These are phyloP conservation scores for Drosophila jambulina DNA, from an alignment of 1,140 invertebrate species.

Conservation along the genomic window DNA sequence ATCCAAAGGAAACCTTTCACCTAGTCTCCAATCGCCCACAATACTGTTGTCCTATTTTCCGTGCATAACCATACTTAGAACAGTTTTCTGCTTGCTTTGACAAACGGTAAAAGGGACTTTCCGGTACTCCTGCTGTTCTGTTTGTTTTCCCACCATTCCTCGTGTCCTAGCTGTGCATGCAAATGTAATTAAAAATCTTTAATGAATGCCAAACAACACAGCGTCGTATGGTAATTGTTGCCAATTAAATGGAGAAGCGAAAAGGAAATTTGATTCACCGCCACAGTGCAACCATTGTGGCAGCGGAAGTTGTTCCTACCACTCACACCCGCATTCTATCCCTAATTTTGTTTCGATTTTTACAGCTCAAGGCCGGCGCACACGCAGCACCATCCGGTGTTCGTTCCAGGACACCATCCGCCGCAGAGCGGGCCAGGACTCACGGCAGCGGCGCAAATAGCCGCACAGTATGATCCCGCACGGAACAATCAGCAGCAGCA, in stretches of 20 bases:
- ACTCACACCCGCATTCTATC: not conserved
- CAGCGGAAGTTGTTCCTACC: slow-evolving; percentile 5
- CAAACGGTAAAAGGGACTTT: not conserved
- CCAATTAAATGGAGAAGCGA: slow-evolving; percentile 37
- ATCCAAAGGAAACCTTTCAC: not conserved
- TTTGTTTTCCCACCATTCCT: slow-evolving; percentile 2
- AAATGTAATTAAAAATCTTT: slow-evolving; percentile 49
- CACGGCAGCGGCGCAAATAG: slow-evolving; percentile 77
- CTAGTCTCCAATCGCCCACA: not conserved
- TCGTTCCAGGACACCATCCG: slow-evolving; percentile 55
- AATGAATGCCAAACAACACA: slow-evolving; percentile 50
- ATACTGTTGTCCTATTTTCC: not conserved
- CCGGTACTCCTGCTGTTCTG: not conserved
- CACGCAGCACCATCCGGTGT: slow-evolving; percentile 73
- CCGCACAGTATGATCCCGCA: slow-evolving; percentile 78
- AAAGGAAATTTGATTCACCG: slow-evolving; percentile 21
- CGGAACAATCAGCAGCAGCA: slow-evolving; percentile 65
- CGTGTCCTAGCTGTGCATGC: slow-evolving; percentile 10
- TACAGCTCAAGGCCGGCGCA: slow-evolving; percentile 66
- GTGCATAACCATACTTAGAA: not conserved
- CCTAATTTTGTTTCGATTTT: slow-evolving; percentile 29
- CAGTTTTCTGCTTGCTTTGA: not conserved
- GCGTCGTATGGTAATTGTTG: slow-evolving; percentile 27
- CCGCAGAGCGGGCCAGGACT: slow-evolving; percentile 46
- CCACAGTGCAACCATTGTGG: slow-evolving; percentile 8